A percentile compares a stretch with the other conserved stretches of the same genome.
Conservation (phyloP, 92 coral and sea anemone genomes). For the Paramuricea clavata region DNA sequence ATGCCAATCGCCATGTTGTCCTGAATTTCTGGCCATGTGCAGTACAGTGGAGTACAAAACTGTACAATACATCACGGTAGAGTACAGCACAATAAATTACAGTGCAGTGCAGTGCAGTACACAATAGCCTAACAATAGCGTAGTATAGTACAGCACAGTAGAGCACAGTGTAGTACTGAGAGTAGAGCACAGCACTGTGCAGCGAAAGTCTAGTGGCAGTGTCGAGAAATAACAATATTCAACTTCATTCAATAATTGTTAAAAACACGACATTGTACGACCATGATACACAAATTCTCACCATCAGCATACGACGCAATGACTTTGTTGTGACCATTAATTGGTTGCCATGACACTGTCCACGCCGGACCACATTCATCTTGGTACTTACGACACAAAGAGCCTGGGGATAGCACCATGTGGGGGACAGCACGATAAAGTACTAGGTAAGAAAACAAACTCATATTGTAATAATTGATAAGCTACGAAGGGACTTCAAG, state of each 20-base stretch:
- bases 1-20: too few relatives aligned
- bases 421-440: slow-evolving; percentile 70
- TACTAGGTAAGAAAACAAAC: slow-evolving; percentile 53
- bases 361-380: slow-evolving; percentile 91
- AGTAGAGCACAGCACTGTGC: too few relatives aligned
- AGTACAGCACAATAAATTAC: background rate
- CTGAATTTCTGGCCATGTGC: too few relatives aligned
- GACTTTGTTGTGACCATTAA: slow-evolving; percentile 69
- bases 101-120: background rate
- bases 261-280: background rate
- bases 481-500: background rate
- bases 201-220: too few relatives aligned
- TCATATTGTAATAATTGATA: background rate
- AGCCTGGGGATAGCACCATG: slow-evolving; percentile 76
- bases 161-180: too few relatives aligned
- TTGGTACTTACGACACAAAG: slow-evolving; percentile 69
- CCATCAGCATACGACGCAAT: slow-evolving; percentile 92
- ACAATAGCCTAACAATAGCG: background rate
- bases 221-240: too few relatives aligned
- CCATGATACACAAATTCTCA: slow-evolving; percentile 26
- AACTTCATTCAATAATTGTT: too few relatives aligned
- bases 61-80: too few relatives aligned
- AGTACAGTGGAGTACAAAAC: too few relatives aligned
- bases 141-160: too few relatives aligned
- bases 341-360: slow-evolving; percentile 82